phyloP scores from a whole-genome alignment of 2,888 invertebrate species.

The Leucophenga maculata region DNA sequence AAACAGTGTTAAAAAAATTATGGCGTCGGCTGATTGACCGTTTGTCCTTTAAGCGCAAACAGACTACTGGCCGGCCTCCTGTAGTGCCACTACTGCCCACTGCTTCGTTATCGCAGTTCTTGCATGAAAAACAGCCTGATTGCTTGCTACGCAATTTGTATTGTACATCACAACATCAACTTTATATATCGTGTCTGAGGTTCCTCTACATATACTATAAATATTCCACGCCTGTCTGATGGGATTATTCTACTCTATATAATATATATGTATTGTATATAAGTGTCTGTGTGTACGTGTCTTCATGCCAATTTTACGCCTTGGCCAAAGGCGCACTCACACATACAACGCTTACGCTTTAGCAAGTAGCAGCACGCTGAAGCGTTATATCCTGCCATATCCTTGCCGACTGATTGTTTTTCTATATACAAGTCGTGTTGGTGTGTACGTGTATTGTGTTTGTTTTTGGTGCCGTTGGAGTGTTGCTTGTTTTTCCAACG shows the following conservation, averaged over 20 bases:
- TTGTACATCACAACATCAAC: neutral
- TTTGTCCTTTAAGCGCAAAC: neutral
- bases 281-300: neutral
- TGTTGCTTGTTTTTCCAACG: conserved; percentile 35
- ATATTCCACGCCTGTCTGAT: neutral
- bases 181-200: neutral
- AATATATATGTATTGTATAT: neutral
- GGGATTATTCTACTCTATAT: neutral
- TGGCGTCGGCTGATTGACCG: neutral
- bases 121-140: neutral
- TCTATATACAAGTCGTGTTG: no score
- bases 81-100: neutral
- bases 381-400: no score
- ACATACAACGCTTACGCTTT: neutral
- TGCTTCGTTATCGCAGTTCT: neutral
- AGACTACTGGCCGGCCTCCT: neutral
- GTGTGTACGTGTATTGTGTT: no score
- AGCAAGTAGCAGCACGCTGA: neutral
- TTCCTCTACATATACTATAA: conserved; percentile 1
- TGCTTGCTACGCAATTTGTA: conserved; percentile 21
- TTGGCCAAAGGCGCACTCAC: conserved; percentile 9
- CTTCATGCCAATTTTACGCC: conserved; percentile 10
- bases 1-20: conserved; percentile 12
- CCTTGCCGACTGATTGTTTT: no score
- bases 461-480: neutral